Base-by-base conservation (phyloP, 2,113 vertebrate genomes). In the Rafetus swinhoei region DNA sequence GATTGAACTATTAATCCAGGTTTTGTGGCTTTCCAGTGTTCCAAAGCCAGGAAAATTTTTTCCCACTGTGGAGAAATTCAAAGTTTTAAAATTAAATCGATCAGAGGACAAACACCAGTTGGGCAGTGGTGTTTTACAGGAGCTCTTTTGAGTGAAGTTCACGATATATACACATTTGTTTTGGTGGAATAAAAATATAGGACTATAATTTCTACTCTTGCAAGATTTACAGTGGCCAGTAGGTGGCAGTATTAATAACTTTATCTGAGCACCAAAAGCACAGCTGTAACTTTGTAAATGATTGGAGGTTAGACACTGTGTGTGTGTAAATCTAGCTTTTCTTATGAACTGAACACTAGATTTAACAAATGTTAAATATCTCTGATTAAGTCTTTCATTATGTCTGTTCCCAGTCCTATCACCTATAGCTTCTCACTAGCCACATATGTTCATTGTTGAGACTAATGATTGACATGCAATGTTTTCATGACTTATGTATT, bases 1-100 rank as follows among this genome's bases (percentile, higher is more conserved):
- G 79, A 10, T 32, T 82, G 32, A 32, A 24, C 9, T 74, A 12
- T 89, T 87, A 56, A 50, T 56, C 86, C 65, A 39, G 55, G 59
- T 18, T 50, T 69, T 94, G 53, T 81, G 13, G 79, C n/a, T 86
- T 84, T 60, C 69, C 85, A 79, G 2, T 29, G 62, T 14, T 77
- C n/a, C n/a, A 93, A 95, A 87, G 45, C 55, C 16, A 89, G 90
- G 85, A 88, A 39, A 16, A 35, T 72, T 35, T 72, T 35, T 69
- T 69, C 32, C n/a, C 65, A 72, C 5, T n/a, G 72, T 87, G 5
- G 4, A 74, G 25, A 90, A 85, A 85, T 89, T 14, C 81, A 94
- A 52, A 25, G 85, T 88, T 92, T 62, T 84, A 87, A 81, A 79
- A 25, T 55, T 59, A 87, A 84, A 65, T 0, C 32, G 86, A 50